Evolutionary conservation across 2,888 invertebrate genomes (phyloP).

Genomic region (Euclidia mi): DNA sequence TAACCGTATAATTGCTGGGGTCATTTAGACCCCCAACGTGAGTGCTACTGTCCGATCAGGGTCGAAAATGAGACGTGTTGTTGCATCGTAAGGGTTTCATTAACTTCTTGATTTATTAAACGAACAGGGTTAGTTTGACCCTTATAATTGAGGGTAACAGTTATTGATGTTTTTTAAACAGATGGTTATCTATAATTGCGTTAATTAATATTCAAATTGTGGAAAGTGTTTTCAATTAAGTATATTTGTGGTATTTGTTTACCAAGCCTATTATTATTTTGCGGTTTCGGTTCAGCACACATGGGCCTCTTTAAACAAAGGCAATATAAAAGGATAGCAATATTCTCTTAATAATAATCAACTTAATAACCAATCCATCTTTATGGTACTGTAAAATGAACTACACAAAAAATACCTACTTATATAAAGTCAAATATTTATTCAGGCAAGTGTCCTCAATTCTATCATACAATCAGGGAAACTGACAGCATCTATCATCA

Average conservation of each 20-base stretch:
- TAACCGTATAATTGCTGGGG: slow-evolving; percentile 40
- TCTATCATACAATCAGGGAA: too few species aligned
- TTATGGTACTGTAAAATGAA: too few species aligned
- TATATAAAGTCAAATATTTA: too few species aligned
- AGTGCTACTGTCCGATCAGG: slow-evolving; percentile 35
- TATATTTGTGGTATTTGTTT: not conserved
- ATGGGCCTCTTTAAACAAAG: too few species aligned
- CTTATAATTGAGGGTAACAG: slow-evolving; percentile 21
- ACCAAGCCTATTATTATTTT: too few species aligned
- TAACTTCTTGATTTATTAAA: slow-evolving; percentile 43
- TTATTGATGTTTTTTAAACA: slow-evolving; percentile 25
- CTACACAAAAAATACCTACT: too few species aligned
- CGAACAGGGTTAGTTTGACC: slow-evolving; percentile 18
- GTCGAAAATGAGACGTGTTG: slow-evolving; percentile 20
- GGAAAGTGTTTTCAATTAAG: not conserved
- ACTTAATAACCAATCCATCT: too few species aligned
- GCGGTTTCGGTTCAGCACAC: too few species aligned
- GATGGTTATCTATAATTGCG: slow-evolving; percentile 14
- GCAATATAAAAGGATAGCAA: too few species aligned
- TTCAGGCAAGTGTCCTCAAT: too few species aligned
- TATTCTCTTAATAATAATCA: too few species aligned
- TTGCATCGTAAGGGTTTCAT: slow-evolving; percentile 31
- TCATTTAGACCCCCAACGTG: slow-evolving; percentile 32
- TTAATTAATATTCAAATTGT: slow-evolving; percentile 1
- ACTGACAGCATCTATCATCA: too few species aligned